phyloP scores from a whole-genome alignment of 2,888 invertebrate species.

The Nymphalis c-album region DNA sequence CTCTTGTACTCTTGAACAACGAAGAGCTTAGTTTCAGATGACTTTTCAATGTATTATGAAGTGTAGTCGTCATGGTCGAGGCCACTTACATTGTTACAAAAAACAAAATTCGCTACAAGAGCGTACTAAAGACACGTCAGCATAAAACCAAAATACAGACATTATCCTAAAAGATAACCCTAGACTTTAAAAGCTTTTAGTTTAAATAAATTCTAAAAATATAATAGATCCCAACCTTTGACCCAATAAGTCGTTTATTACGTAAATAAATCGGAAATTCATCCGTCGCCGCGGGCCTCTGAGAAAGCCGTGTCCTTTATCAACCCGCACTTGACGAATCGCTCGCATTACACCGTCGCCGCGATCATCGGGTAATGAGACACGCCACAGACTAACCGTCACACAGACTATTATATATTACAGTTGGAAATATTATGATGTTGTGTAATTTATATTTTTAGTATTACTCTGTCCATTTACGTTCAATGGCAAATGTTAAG shows the following conservation, averaged over 20 bases:
- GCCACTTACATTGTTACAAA: too few relatives aligned
- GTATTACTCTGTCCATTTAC: not conserved
- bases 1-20: too few relatives aligned
- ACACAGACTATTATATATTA: conserved; percentile 15
- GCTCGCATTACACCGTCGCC: conserved; percentile 66
- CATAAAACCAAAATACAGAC: too few relatives aligned
- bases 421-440: not conserved
- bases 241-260: conserved; percentile 30
- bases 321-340: conserved; percentile 64
- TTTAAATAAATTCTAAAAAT: conserved; percentile 10
- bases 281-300: conserved; percentile 43
- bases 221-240: conserved; percentile 21
- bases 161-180: too few relatives aligned
- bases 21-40: too few relatives aligned
- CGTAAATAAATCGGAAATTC: conserved; percentile 25
- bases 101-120: too few relatives aligned
- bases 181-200: not conserved
- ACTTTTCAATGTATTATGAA: too few relatives aligned
- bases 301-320: conserved; percentile 74
- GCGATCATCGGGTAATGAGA: conserved; percentile 66
- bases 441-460: not conserved
- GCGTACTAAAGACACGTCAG: too few relatives aligned
- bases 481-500: not conserved
- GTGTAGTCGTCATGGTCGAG: too few relatives aligned
- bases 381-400: conserved; percentile 43